Base-by-base conservation (phyloP, 2,113 vertebrate species). In the Grammatotria lemairii region DNA sequence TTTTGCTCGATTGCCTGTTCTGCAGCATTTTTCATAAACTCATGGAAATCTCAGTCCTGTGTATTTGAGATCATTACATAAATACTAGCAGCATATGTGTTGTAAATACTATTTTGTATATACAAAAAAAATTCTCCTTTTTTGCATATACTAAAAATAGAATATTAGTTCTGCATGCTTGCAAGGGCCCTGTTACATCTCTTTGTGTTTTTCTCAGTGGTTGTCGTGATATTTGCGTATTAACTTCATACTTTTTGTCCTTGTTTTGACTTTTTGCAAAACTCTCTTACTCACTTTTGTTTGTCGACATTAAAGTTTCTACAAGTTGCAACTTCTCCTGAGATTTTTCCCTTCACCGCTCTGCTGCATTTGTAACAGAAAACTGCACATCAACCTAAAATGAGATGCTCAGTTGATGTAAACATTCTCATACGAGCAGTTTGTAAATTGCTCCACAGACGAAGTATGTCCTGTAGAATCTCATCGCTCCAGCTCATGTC, bases 301-400 rank as follows among this genome's bases (percentile, higher is more conserved):
- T 95, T 94, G 80, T 89, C 85, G 80, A 85, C 70, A 95, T 92
- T 92, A 95, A 94, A 95, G 70, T 91, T 94, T 92, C 40, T 90
- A 94, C 53, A 88, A 92, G 88, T 73, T 58, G 33, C 17, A 3
- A 57, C 28, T 68, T 88, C 35, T 82, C 17, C 35, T n/a, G 1
- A 60, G 45, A 38, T 54, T 53, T 84, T 86, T 86, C 17, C 0
- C 51, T 78, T 85, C 16, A 13, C 28, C 23, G 4, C 57, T 23
- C 26, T 40, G 2, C 53, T n/a, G 12, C 12, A 40, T 68, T 65
- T 8, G 26, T 82, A 10, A 31, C 10, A 53, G 11, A 45, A 80
- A 73, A 23, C 51, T 54, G 79, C 70, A 31, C 19, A 19, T 40
- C 16, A 68, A 68, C 10, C 51, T 38, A 35, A 42, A 42, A 84